Base-by-base conservation (phyloP, 2,888 invertebrate genomes). In the Dione vanillae region DNA sequence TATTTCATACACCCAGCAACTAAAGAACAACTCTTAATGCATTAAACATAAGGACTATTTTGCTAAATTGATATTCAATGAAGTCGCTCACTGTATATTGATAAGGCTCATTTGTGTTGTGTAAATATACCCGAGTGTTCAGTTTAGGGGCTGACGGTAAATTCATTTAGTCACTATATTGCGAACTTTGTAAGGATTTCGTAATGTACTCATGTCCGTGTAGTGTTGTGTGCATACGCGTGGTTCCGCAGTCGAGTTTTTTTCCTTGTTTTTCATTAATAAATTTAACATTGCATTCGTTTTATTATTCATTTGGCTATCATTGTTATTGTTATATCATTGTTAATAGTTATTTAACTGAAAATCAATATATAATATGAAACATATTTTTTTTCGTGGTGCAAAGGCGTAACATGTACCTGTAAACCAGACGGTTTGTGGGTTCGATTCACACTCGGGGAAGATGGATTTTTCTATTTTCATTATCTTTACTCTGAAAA, bases 91-190 rank as follows among this genome's bases (percentile, higher is more conserved):
- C 62, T 37, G 45, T 62, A 62, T 51, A 51, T 35, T 16, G 43
- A 54, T 54, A 54, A 62, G 62, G 52, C 54, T 62, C 62, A 47
- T 62, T 69, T 69, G 68, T 64, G 64, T 58, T 67, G 54, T 69
- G 64, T 64, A 62, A 68, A 56, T 56, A 40, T 69, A 69, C 47
- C 56, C 64, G 19, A 61, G 62, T 62, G 62, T 64, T 61, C 61
- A 54, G 45, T 47, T 56, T 40, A 56, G 43, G 61, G 62, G 16
- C 41, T 67, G 20, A 41, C 19, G 16, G 47, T 41, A 52, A 14
- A 37, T 51, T 64, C 1, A 37, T 49, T 49, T 14, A 37, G 35
- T 37, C 35, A 11, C n/a, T 62, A 16, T 19, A 64, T 20, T 19
- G 27, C 27, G 20, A 64, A 49, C 14, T 40, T 40, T 14, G 37